Base-by-base conservation (phyloP, 2,888 invertebrate species). In the Cheilosia urbana region DNA sequence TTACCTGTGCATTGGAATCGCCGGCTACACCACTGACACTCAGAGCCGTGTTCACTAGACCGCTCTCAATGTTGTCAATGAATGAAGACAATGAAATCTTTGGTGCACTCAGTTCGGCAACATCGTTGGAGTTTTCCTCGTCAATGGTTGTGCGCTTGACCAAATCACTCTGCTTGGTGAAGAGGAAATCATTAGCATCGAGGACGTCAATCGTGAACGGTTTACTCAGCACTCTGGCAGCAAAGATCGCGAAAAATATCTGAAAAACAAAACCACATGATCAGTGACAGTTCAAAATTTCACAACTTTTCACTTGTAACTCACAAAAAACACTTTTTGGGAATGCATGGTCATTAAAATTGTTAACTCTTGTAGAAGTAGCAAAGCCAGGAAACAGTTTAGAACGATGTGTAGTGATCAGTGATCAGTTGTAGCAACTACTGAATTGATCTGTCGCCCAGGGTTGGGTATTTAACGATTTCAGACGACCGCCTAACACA, bases 11-110 rank as follows among this genome's bases (percentile, higher is more conserved):
- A 58, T 81, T 89, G 1, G 88, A 85, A n/a, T 89, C 88, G 24
- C 88, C 88, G 17, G 89, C 88, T 5, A 87, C 65, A 6, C 88
- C 88, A 5, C 89, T 83, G 17, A 90, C 80, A 79, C 90, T 91
- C 19, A 90, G 37, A 0, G 92, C 92, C 0, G 91, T 90, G 40
- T 90, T 88, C 13, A 91, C 88, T 17, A 92, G 68, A 40, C 89
- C 90, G 30, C 88, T 87, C 88, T 92, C 92, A 53, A 92, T 87
- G 63, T 90, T 89, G 2, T 90, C 89, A 45, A 92, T 90, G 3
- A 92, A 73, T 1, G 90, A 87, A 2, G 90, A 88, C n/a, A 92
- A 88, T 0, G 91, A 90, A 40, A 92, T 87, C 72, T 90, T 90
- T 68, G 63, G 87, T 49, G 65, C 40, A n/a, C 90, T 89, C 5